Evolutionary conservation across 2,113 vertebrate genomes (phyloP).

Genomic region (Carassius carassius): DNA sequence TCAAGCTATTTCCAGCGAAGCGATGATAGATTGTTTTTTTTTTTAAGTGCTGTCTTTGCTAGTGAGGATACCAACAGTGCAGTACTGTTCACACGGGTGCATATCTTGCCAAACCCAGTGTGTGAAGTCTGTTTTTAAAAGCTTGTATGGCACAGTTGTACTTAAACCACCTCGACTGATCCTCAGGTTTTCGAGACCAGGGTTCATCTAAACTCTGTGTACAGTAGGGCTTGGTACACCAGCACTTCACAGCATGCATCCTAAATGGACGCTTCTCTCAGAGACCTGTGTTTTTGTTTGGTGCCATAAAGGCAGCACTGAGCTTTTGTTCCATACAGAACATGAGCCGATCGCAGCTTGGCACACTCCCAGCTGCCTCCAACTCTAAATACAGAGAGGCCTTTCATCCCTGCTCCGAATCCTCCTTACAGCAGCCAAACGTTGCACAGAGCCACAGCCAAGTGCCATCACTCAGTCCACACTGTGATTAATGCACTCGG

Average conservation of each 20-base stretch:
- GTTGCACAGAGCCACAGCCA: slow-evolving; percentile 30
- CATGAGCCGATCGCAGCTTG: slow-evolving; percentile 63
- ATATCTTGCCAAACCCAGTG: not conserved
- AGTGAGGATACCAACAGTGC: not conserved
- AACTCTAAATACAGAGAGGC: slow-evolving; percentile 45
- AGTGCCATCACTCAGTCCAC: slow-evolving; percentile 47
- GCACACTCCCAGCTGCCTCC: slow-evolving; percentile 56
- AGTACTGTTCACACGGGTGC: not conserved
- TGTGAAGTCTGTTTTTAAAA: not conserved
- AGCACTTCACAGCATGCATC: slow-evolving; percentile 55
- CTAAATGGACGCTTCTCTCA: slow-evolving; percentile 34
- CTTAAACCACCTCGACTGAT: not conserved
- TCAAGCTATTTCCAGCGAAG: slow-evolving; percentile 3
- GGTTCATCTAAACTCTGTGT: not conserved
- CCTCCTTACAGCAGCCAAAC: slow-evolving; percentile 31
- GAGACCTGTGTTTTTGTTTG: slow-evolving; percentile 41
- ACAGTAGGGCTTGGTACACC: not conserved
- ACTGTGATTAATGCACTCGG: slow-evolving; percentile 50
- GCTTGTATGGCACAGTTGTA: not conserved
- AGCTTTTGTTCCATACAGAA: slow-evolving; percentile 68
- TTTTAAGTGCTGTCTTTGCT: slow-evolving; percentile 11
- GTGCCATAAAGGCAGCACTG: slow-evolving; percentile 52
- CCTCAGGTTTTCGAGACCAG: slow-evolving; percentile 4
- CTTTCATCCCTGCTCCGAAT: slow-evolving; percentile 45
- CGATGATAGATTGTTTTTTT: too few species aligned